Percentiles rank a stretch among this genome's conserved stretches.
These are phyloP conservation scores for Stigmatopora argus DNA, from an alignment of 2,113 vertebrate genomes.

Conservation along the genomic window DNA sequence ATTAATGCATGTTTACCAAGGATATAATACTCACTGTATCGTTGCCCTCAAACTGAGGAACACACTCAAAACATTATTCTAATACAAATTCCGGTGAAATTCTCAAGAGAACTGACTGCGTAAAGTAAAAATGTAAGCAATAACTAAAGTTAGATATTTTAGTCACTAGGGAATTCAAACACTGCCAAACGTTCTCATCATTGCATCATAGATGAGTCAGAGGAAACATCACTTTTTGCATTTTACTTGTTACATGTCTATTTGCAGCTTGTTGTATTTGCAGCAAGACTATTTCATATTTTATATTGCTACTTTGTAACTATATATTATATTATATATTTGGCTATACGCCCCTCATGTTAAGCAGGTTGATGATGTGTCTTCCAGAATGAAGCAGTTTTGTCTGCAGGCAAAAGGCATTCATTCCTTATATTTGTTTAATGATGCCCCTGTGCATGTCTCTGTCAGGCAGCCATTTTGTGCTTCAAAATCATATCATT, in stretches of 20 bases:
- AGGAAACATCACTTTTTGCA: neutral
- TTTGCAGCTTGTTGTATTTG: neutral
- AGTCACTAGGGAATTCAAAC: neutral
- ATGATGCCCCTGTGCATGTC: neutral
- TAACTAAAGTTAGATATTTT: neutral
- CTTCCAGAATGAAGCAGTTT: neutral
- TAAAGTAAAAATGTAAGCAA: neutral
- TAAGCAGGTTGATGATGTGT: neutral
- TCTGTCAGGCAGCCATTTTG: slow-evolving; percentile 22
- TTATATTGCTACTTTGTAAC: neutral
- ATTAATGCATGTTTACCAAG: too few species aligned
- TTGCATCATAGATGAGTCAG: neutral
- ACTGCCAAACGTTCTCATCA: neutral
- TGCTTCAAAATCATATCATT: slow-evolving; percentile 1
- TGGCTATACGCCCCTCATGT: neutral
- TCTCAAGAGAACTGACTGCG: neutral
- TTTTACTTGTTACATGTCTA: neutral
- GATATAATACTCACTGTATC: too few species aligned
- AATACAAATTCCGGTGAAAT: neutral
- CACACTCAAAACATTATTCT: neutral
- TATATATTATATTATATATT: too few species aligned
- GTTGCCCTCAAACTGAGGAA: too few species aligned
- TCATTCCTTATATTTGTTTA: neutral
- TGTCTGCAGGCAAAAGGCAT: neutral
- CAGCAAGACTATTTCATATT: neutral